Evolutionary conservation across 2,888 invertebrate genomes (phyloP).

Genomic region (Metalampra italica): DNA sequence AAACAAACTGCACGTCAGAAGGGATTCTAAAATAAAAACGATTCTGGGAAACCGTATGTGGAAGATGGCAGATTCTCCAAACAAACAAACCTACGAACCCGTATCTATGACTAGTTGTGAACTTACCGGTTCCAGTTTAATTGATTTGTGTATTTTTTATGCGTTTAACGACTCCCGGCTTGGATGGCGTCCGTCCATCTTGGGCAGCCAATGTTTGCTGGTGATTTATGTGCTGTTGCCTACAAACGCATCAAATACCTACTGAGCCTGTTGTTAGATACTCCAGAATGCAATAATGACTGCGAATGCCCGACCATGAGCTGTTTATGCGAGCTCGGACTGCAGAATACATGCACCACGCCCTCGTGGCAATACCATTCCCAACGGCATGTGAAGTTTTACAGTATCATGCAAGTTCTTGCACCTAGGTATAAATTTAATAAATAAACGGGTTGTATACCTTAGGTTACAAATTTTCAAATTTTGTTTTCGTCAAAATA

Average conservation of each 20-base stretch:
- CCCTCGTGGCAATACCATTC: neutral
- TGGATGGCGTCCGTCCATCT: neutral
- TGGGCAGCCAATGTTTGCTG: neutral
- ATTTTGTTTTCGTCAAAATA: too few species aligned
- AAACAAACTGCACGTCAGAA: too few species aligned
- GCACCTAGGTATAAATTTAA: too few species aligned
- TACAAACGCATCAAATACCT: neutral
- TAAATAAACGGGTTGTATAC: too few species aligned
- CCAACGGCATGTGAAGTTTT: neutral
- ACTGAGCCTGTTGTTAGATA: neutral
- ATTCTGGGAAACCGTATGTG: neutral
- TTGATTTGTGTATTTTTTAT: neutral
- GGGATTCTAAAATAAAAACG: neutral
- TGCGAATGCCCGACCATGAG: too few species aligned
- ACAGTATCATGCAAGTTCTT: too few species aligned
- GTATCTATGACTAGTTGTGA: neutral
- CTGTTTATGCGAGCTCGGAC: neutral
- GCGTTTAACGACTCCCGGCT: neutral
- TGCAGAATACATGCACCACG: neutral
- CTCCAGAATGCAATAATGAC: neutral
- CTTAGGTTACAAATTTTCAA: too few species aligned
- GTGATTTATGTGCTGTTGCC: neutral
- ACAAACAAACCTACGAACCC: neutral
- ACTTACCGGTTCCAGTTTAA: neutral
- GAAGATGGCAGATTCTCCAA: neutral